Evolutionary conservation across 2,888 invertebrate species (phyloP), one percentile per base, ranked within the genome.

Genomic region (Sesia apiformis): DNA sequence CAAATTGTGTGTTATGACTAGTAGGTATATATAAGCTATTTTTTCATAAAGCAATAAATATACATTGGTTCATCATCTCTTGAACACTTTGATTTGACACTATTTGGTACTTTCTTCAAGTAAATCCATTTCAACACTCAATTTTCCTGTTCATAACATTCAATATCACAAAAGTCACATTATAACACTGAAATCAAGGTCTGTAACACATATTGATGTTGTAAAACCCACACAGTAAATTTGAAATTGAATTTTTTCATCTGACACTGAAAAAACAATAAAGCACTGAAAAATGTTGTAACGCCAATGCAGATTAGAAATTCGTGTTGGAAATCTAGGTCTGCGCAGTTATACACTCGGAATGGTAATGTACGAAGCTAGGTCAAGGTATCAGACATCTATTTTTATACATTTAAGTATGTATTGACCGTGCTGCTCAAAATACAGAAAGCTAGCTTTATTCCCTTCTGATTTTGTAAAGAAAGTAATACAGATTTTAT

Each of bases 331-430:
- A 58, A 63, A 72, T 68, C 68, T 72, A 65, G 72, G 66, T 74
- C 69, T 76, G 72, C 74, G 71, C 73, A 72, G 53, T 65, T 63
- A 66, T 63, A 69, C 63, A 67, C 62, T 63, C 53, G 60, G 69
- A 72, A 76, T 76, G 66, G 63, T 75, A 76, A 76, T 77, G 72
- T 69, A 60, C 62, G 40, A 5, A 62, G 70, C 64, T 72, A 77
- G 84, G 84, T 84, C 84, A 84, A 84, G 82, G 81, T 65, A 61
- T 60, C 59, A 41, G 62, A 69, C 67, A 67, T 58, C 59, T 59
- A 59, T 59, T 58, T 56, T 50, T n/a, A 50, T 53, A 23, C 42
- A 55, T 57, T 55, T 23, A 23, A 23, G 23, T 23, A 23, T 23
- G 2, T 23, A 23, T 23, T 23, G 23, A 23, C 23, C 23, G 23